A percentile compares a stretch with the other conserved stretches of the same genome.
These are phyloP conservation scores for Oceanodroma tethys DNA, from an alignment of 2,113 vertebrate genomes.

Conservation along the genomic window DNA sequence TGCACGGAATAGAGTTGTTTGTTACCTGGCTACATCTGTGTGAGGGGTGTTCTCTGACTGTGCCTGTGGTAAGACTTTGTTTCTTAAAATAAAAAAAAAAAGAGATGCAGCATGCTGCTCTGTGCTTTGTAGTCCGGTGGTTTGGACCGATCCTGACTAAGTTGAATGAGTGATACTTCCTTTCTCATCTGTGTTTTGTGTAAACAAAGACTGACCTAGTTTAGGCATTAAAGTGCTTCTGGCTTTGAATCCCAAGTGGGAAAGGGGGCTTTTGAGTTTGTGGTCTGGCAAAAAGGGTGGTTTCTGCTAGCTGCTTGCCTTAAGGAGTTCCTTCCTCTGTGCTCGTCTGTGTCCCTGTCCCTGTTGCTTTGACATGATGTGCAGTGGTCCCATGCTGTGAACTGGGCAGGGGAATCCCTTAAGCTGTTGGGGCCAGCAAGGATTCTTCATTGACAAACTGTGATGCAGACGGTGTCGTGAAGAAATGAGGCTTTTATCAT, in stretches of 20 bases:
- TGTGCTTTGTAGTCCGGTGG: neutral
- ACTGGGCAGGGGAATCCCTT: neutral
- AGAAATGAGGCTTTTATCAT: neutral
- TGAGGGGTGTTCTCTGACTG: neutral
- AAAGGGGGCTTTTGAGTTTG: neutral
- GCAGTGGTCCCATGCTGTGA: neutral
- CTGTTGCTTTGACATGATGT: neutral
- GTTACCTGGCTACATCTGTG: neutral
- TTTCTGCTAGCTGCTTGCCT: neutral
- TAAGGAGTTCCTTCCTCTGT: neutral
- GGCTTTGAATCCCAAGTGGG: slow-evolving; percentile 13
- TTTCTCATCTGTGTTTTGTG: slow-evolving; percentile 44
- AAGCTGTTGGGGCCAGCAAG: neutral
- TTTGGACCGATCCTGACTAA: neutral
- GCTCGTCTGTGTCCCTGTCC: neutral
- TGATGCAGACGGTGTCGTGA: accelerated
- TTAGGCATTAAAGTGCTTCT: slow-evolving; percentile 39
- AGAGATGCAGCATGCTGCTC: neutral
- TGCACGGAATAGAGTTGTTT: neutral
- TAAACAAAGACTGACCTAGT: slow-evolving; percentile 62
- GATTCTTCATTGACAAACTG: neutral
- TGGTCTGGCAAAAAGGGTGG: neutral
- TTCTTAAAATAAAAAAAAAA: neutral
- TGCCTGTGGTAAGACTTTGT: neutral
- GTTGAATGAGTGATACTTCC: slow-evolving; percentile 10